Percentiles rank a stretch among this genome's conserved stretches.
Conservation (phyloP, 2,113 vertebrate species). For the Oncorhynchus tshawytscha region DNA sequence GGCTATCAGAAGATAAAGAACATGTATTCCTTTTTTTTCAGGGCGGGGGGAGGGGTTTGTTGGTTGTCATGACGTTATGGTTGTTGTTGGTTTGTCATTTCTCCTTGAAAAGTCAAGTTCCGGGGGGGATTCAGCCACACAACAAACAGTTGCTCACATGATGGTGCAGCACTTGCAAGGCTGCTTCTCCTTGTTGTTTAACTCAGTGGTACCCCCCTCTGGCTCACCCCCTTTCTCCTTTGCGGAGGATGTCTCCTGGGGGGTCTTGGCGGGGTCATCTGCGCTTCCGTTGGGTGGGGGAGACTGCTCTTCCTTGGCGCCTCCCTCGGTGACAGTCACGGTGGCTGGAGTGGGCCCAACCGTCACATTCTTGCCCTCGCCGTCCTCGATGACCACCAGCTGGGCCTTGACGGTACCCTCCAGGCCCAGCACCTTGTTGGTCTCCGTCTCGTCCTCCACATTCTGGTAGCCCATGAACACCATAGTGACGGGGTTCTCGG, state of each 20-base stretch:
- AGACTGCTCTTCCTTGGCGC: conserved; percentile 37
- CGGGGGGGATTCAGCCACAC: not conserved
- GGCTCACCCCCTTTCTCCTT: conserved; percentile 11
- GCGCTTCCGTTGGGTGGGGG: conserved; percentile 72
- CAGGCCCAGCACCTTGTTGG: conserved; percentile 87
- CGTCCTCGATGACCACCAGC: conserved; percentile 86
- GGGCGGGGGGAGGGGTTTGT: conserved; percentile 33
- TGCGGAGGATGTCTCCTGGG: not conserved
- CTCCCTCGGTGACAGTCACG: not conserved
- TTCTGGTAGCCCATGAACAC: conserved; percentile 97
- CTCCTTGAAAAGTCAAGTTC: conserved; percentile 22
- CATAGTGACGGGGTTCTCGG: conserved; percentile 90
- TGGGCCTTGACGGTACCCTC: conserved; percentile 88
- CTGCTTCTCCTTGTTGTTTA: conserved; percentile 84
- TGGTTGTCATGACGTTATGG: conserved; percentile 19
- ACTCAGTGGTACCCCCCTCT: conserved; percentile 64
- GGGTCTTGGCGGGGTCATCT: conserved; percentile 51
- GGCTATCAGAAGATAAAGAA: conserved; percentile 50
- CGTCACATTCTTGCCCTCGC: conserved; percentile 60
- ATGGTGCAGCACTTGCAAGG: conserved; percentile 91
- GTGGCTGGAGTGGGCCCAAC: not conserved
- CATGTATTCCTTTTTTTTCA: conserved; percentile 34
- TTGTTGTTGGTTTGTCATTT: conserved; percentile 33
- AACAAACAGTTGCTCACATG: conserved; percentile 78
- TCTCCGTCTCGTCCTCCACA: conserved; percentile 89